Percentiles rank a stretch among this genome's conserved stretches.
phyloP scores from a whole-genome alignment of 92 coral and sea anemone genomes.

The Bergia puertoricense region DNA sequence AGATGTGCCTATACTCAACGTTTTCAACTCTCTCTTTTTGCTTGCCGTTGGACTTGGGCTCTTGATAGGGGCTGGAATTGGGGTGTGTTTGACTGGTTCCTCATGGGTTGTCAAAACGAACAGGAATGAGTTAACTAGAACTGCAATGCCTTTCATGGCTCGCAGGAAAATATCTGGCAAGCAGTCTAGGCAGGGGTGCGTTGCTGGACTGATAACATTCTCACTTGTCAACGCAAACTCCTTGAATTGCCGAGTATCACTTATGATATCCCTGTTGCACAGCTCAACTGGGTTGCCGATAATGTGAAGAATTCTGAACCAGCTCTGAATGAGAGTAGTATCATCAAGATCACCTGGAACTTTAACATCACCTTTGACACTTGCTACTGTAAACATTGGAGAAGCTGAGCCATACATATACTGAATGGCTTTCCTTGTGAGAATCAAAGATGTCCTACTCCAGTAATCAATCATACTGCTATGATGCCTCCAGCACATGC shows the following conservation, averaged over 20 bases:
- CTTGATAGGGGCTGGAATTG: slow-evolving; percentile 78
- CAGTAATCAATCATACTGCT: slow-evolving; percentile 86
- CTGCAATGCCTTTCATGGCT: slow-evolving; percentile 94
- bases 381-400: slow-evolving; percentile 65
- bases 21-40: slow-evolving; percentile 77
- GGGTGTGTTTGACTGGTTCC: slow-evolving; percentile 88
- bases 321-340: slow-evolving; percentile 84
- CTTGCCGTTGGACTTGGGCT: slow-evolving; percentile 72
- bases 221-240: slow-evolving; percentile 90
- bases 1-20: slow-evolving; percentile 73
- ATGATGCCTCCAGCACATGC: slow-evolving; percentile 96
- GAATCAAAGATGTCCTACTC: slow-evolving; percentile 82
- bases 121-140: slow-evolving; percentile 76
- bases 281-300: slow-evolving; percentile 96
- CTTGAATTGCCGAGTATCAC: slow-evolving; percentile 88
- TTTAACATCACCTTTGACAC: slow-evolving; percentile 82
- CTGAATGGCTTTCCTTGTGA: slow-evolving; percentile 82
- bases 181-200: slow-evolving; percentile 82
- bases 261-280: slow-evolving; percentile 78
- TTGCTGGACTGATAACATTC: slow-evolving; percentile 73
- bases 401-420: slow-evolving; percentile 86
- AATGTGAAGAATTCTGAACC: slow-evolving; percentile 97
- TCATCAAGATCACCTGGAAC: slow-evolving; percentile 73
- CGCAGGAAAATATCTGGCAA: slow-evolving; percentile 91
- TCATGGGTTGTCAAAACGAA: slow-evolving; percentile 72